Conservation (phyloP, 2,888 invertebrate species). For the Drosophila demipolita region DNA sequence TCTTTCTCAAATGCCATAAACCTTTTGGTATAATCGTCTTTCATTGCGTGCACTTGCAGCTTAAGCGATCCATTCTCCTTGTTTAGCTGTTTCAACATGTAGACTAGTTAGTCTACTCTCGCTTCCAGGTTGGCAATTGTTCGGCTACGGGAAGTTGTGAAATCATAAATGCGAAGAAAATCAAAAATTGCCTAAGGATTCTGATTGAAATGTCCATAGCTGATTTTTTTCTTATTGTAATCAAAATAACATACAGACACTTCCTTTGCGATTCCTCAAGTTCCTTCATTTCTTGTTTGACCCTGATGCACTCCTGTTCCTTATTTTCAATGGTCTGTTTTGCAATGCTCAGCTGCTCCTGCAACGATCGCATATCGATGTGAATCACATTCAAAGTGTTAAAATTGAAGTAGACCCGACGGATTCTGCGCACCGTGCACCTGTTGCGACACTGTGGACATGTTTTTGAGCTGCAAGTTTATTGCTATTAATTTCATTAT, state of each 20-base stretch:
- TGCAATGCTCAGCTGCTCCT: slow-evolving; percentile 88
- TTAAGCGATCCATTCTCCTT: slow-evolving; percentile 87
- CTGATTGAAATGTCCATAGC: neutral
- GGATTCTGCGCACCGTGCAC: slow-evolving; percentile 87
- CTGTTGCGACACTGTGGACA: slow-evolving; percentile 92
- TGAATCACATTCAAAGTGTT: slow-evolving; percentile 86
- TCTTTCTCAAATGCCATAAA: slow-evolving; percentile 88
- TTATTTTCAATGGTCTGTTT: slow-evolving; percentile 87
- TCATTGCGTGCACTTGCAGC: slow-evolving; percentile 86
- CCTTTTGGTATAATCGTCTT: slow-evolving; percentile 87
- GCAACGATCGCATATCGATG: slow-evolving; percentile 88
- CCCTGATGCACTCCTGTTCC: slow-evolving; percentile 80
- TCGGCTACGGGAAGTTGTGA: slow-evolving; percentile 60
- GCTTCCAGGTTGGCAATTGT: slow-evolving; percentile 79
- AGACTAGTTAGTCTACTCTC: slow-evolving; percentile 75
- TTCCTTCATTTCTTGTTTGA: slow-evolving; percentile 70
- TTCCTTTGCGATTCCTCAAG: slow-evolving; percentile 77
- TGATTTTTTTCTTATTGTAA: neutral
- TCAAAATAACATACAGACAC: slow-evolving; percentile 74
- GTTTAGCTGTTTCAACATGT: slow-evolving; percentile 84
- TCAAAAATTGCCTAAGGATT: neutral
- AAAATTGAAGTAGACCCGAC: slow-evolving; percentile 89
- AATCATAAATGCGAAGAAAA: neutral
- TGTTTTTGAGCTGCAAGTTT: slow-evolving; percentile 87
- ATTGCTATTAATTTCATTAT: slow-evolving; percentile 8